Evolutionary conservation across 2,888 invertebrate species (phyloP).

Genomic region (Melieria omissa): DNA sequence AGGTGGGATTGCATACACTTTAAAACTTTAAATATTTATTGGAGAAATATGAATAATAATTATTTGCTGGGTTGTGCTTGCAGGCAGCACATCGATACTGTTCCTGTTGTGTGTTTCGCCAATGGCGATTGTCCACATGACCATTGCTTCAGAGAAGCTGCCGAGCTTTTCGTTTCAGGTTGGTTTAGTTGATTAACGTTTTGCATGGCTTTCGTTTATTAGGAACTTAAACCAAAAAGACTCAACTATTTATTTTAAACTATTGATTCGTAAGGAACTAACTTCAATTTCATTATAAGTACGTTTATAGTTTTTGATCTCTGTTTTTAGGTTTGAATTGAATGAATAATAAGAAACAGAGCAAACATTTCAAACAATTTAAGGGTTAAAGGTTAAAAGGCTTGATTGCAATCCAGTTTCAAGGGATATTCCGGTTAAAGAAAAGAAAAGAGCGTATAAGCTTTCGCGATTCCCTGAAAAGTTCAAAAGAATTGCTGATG

Average conservation of each 20-base stretch:
- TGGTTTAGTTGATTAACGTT: constrained; percentile 44
- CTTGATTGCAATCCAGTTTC: too few relatives aligned
- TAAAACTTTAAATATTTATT: background rate
- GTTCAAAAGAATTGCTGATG: too few relatives aligned
- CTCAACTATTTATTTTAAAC: background rate
- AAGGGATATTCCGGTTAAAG: too few relatives aligned
- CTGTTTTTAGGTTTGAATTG: too few relatives aligned
- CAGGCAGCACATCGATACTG: constrained; percentile 73
- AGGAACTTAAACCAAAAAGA: background rate
- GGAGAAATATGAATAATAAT: background rate
- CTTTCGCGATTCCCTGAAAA: too few relatives aligned
- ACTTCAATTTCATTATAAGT: too few relatives aligned
- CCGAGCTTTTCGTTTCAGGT: constrained; percentile 75
- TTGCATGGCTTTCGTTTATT: background rate
- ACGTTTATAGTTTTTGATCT: too few relatives aligned
- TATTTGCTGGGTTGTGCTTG: constrained; percentile 23
- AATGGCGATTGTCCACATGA: constrained; percentile 78
- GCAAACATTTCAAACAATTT: too few relatives aligned
- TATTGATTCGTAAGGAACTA: background rate
- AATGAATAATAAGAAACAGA: too few relatives aligned
- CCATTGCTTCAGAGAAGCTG: constrained; percentile 73
- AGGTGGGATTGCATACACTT: constrained; percentile 59
- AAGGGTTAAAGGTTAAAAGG: too few relatives aligned
- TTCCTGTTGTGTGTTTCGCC: constrained; percentile 78
- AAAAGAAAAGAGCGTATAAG: too few relatives aligned